Conservation (phyloP, 2,113 vertebrate species). For the Urocolius indicus region DNA sequence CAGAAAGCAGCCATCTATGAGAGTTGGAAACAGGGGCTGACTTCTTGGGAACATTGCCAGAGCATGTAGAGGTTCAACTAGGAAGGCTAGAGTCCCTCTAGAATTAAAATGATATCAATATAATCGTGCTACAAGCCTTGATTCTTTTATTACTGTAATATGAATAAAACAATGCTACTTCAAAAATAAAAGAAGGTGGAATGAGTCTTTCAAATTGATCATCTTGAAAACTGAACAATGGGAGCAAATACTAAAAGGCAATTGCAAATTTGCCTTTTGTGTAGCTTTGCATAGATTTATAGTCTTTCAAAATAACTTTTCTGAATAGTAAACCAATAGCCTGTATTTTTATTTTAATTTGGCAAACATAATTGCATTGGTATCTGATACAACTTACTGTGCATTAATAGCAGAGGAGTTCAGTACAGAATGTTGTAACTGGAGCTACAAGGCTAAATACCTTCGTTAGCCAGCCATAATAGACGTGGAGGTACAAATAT, state of each 20-base stretch:
- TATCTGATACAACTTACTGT: background rate
- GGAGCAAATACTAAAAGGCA: background rate
- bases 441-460: background rate
- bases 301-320: background rate
- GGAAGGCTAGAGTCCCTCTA: too few species aligned
- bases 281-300: background rate
- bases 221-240: background rate
- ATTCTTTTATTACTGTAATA: background rate
- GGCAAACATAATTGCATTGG: background rate
- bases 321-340: background rate
- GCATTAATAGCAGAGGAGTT: background rate
- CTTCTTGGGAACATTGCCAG: too few species aligned
- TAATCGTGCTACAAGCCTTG: background rate
- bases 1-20: too few species aligned
- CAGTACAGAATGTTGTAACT: background rate
- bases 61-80: too few species aligned
- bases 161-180: background rate
- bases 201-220: background rate
- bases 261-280: background rate
- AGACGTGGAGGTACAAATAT: fast-evolving
- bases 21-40: too few species aligned
- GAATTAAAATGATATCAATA: background rate
- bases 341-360: background rate
- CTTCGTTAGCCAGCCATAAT: background rate
- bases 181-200: background rate